Evolutionary conservation across 2,888 invertebrate species (phyloP), one percentile per base, ranked within the genome.

Genomic region (Drosophila nr. fundita): DNA sequence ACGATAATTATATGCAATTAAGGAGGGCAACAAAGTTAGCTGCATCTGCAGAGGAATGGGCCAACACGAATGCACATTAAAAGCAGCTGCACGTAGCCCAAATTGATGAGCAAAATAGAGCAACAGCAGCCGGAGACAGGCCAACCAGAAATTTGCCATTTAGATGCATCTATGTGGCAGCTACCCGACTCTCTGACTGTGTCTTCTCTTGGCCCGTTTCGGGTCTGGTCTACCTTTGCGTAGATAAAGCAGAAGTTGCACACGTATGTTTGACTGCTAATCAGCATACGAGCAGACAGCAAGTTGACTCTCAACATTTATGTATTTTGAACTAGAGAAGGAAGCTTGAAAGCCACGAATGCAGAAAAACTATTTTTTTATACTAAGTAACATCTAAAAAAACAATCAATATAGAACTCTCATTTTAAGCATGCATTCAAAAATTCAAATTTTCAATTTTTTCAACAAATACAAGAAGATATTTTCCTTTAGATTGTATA

Each of bases 1-100:
- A 76, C 62, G 68, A 68, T 83, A 85, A 85, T 85, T 85, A 85
- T 71, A 75, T 61, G 73, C 77, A 82, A 89, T 87, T 87, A 82
- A 77, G 72, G 69, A 67, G 30, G 42, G 42, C 53, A 83, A 72
- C 73, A 70, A 73, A 68, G 69, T 88, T 76, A 50, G 60, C 54
- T 59, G 34, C 71, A 50, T 52, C 30, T 34, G 45, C 64, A 58
- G 18, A 32, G 40, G 64, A 32, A 13, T n/a, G 13, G 54, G 38
- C 53, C 66, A 38, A 76, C 21, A 63, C 62, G 71, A 75, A 70
- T 68, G 67, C 55, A 67, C 76, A 71, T 68, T 76, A 68, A 69
- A 61, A 78, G 67, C 74, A 70, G 62, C 54, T 68, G 75, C 78
- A 82, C 82, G 79, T 79, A 70, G 36, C 63, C 68, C 68, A 70